Base-by-base conservation (phyloP, 1,140 invertebrate genomes). In the Parasteatoda tepidariorum region DNA sequence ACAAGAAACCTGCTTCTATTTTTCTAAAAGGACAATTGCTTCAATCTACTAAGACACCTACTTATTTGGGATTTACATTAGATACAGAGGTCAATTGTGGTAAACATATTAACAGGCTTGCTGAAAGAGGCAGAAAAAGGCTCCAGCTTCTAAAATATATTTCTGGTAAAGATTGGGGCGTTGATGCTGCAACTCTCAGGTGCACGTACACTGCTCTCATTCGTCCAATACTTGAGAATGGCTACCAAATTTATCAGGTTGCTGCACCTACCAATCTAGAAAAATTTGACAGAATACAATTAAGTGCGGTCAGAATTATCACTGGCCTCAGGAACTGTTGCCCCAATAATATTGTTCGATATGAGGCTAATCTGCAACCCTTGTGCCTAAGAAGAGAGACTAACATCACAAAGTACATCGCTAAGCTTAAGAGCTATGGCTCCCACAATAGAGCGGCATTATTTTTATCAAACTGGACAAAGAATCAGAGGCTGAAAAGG, bases 121-220 rank as follows among this genome's bases (percentile, higher is more conserved):
- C 11, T 61, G 59, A 61, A 61, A 61, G 28, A 28, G 61, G 26
- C 6, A n/a, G 61, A 64, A 64, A 64, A 13, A 64, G 61, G 61
- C 5, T 64, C 1, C 61, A 64, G 61, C 6, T 64, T 18, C 18
- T 64, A 26, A 64, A 64, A 64, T 64, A 64, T 31, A 6, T 6
- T 28, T 64, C 61, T 22, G 1, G 61, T 9, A 31, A 28, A 22
- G 61, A 64, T 64, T 64, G 0, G 61, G 2, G 61, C 5, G 61
- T 28, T 7, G 61, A 26, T 31, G 61, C 61, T 26, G 30, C 5
- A 26, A 64, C 61, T 64, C 28, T 64, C n/a, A 9, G 26, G 26
- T 2, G 3, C 26, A 64, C 28, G n/a, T n/a, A n/a, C n/a, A n/a
- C n/a, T n/a, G n/a, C n/a, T n/a, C n/a, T n/a, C n/a, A n/a, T n/a